A percentile compares a stretch with the other conserved stretches of the same genome.
phyloP scores from a whole-genome alignment of 2,797 vertebrate genomes.

The Balearica regulorum region DNA sequence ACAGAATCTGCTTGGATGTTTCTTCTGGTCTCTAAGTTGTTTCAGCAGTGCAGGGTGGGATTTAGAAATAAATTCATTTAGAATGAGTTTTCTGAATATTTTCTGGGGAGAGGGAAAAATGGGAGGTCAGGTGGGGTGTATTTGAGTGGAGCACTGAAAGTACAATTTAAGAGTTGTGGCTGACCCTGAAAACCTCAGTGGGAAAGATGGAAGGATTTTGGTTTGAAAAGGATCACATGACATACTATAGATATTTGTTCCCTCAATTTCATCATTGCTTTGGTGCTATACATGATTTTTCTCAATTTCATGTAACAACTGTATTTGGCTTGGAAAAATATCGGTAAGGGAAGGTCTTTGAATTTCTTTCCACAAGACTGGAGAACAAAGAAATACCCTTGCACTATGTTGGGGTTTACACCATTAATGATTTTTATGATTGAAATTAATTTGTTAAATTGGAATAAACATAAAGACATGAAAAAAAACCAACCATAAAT shows the following conservation, averaged over 20 bases:
- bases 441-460: not conserved
- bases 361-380: not conserved
- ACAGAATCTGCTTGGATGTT: not conserved
- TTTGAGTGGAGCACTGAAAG: not conserved
- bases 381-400: not conserved
- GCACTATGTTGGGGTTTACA: not conserved
- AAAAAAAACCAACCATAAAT: not conserved
- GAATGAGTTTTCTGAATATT: not conserved
- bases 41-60: not conserved
- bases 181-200: not conserved
- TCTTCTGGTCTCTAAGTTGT: not conserved
- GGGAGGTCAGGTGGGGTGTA: not conserved
- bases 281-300: not conserved
- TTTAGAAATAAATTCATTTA: not conserved
- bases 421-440: not conserved
- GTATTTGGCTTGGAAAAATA: slow-evolving; percentile 4
- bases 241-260: slow-evolving; percentile 60
- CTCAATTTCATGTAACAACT: not conserved
- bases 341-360: not conserved
- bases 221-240: slow-evolving; percentile 49
- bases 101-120: not conserved
- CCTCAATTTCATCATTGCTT: not conserved
- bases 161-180: not conserved
- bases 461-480: not conserved
- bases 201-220: slow-evolving; percentile 21